phyloP scores from a whole-genome alignment of 2,797 vertebrate genomes.

The Myripristis murdjan region DNA sequence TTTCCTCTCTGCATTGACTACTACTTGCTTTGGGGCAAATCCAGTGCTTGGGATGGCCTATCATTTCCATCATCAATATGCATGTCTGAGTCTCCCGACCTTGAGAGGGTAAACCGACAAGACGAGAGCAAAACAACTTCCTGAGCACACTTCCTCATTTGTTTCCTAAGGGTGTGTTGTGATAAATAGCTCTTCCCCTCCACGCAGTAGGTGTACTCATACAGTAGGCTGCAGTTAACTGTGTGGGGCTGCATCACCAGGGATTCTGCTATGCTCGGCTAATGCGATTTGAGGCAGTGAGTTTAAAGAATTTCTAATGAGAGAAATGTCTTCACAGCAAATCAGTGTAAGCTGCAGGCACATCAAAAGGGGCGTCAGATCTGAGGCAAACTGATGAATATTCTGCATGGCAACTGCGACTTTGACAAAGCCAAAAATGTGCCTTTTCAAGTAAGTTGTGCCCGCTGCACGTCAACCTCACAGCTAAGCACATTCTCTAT shows the following conservation, averaged over 20 bases:
- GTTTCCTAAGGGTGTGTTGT: slow-evolving; percentile 40
- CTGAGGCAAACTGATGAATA: slow-evolving; percentile 63
- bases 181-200: slow-evolving; percentile 41
- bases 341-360: slow-evolving; percentile 57
- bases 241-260: slow-evolving; percentile 62
- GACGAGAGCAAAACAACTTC: slow-evolving; percentile 50
- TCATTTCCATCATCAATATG: slow-evolving; percentile 59
- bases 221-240: slow-evolving; percentile 26
- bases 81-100: slow-evolving; percentile 50
- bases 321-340: slow-evolving; percentile 47
- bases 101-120: slow-evolving; percentile 50
- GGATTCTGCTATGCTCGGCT: slow-evolving; percentile 59
- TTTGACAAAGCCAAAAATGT: slow-evolving; percentile 62
- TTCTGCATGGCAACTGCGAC: slow-evolving; percentile 59
- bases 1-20: slow-evolving; percentile 53
- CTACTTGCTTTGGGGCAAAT: slow-evolving; percentile 45
- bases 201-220: slow-evolving; percentile 33
- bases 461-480: slow-evolving; percentile 43
- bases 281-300: slow-evolving; percentile 65
- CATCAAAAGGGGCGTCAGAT: slow-evolving; percentile 63
- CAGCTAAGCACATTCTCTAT: slow-evolving; percentile 51
- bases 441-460: slow-evolving; percentile 50
- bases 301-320: slow-evolving; percentile 71
- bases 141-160: slow-evolving; percentile 12
- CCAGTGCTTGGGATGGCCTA: slow-evolving; percentile 1